Conservation (phyloP, 2,113 vertebrate species). For the Meles meles region DNA sequence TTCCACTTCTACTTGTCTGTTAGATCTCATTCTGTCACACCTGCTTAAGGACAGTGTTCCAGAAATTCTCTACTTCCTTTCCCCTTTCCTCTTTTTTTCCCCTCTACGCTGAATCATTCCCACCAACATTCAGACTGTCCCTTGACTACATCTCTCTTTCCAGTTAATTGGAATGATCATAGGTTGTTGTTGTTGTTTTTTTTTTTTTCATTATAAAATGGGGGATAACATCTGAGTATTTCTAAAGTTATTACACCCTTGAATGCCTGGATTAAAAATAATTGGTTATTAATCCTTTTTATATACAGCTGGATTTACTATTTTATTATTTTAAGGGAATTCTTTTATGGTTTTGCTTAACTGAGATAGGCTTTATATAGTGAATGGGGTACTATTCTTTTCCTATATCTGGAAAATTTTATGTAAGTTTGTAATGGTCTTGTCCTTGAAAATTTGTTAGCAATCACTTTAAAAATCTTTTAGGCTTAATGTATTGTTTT, state of each 20-base stretch:
- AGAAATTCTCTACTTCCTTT: background rate
- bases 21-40: background rate
- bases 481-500: background rate
- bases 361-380: background rate
- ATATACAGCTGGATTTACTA: background rate
- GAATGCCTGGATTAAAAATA: background rate
- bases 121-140: background rate
- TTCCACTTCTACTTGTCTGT: background rate
- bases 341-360: background rate
- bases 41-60: background rate
- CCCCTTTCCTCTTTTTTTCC: background rate
- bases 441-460: background rate
- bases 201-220: background rate
- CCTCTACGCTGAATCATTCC: background rate
- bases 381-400: background rate
- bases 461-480: background rate
- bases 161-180: background rate
- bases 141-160: background rate
- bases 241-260: background rate
- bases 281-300: background rate
- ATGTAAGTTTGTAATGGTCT: background rate
- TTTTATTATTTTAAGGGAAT: background rate
- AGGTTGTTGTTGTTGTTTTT: rapidly evolving
- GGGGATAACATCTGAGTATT: background rate
- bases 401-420: background rate